Evolutionary conservation across 2,113 vertebrate species (phyloP).

Genomic region (Gymnobelideus leadbeateri): DNA sequence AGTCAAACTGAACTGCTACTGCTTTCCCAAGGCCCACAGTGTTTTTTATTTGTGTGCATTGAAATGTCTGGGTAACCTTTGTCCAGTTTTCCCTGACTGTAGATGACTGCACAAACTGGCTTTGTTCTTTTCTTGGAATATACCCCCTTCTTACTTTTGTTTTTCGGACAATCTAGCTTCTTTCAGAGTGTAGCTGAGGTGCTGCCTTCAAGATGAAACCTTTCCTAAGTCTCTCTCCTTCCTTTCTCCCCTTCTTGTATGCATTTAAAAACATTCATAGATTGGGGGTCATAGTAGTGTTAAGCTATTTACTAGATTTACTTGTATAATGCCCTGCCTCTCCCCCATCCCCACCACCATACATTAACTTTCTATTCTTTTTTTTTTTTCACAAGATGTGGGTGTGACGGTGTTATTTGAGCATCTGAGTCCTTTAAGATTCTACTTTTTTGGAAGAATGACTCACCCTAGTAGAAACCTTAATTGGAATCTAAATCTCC

Average conservation of each 20-base stretch:
- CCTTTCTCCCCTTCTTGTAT: background rate
- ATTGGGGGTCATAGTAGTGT: background rate
- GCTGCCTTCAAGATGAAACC: background rate
- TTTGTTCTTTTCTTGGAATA: background rate
- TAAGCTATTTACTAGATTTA: constrained; percentile 11
- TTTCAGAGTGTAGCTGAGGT: background rate
- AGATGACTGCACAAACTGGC: background rate
- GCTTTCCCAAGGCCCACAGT: background rate
- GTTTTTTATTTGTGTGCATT: background rate
- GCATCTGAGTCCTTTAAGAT: constrained; percentile 51
- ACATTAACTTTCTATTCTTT: background rate
- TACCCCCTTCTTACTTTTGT: background rate
- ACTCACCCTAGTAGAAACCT: constrained; percentile 59
- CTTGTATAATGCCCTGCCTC: background rate
- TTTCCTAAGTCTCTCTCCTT: background rate
- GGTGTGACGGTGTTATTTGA: constrained; percentile 16
- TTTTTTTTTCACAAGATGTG: background rate
- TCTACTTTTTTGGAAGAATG: constrained; percentile 54
- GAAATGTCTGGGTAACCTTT: background rate
- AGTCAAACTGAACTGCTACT: background rate
- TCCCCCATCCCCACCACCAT: constrained; percentile 14
- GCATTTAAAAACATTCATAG: background rate
- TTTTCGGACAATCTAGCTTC: background rate
- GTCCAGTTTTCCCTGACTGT: background rate
- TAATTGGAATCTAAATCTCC: constrained; percentile 65